Evolutionary conservation across 2,888 invertebrate species (phyloP), one percentile per base, ranked within the genome.

Genomic region (Julus scanicus): DNA sequence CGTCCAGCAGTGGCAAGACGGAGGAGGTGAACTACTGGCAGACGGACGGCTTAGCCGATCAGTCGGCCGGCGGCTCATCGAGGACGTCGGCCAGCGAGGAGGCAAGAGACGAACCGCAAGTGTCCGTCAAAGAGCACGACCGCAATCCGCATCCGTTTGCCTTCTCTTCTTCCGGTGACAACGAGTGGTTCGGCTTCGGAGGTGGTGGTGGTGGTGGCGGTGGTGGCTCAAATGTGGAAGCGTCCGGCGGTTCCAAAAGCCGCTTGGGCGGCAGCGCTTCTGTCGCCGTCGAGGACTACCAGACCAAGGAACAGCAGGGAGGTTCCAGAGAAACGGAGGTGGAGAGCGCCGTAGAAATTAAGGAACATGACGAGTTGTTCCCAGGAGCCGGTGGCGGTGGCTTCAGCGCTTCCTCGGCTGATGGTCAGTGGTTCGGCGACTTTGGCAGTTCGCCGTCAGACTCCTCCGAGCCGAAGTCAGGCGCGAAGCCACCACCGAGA

Each of bases 21-120:
- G 87, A 80, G 40, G 88, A 88, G 37, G 88, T 88, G 5, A 88
- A 84, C 29, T 88, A 88, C 44, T 88, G 88, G 88, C 84, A 88
- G 63, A 88, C 85, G 17, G 88, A 86, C 48, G 84, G 53, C 29
- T 53, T 53, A 17, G 40, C 57, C 53, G 49, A 84, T 15, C 63
- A 29, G 48, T n/a, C 20, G 17, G 29, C 80, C 11, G 87, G 37
- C n/a, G 84, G 85, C 9, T 20, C 40, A 15, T n/a, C 29, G 11
- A 9, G 39, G 48, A 44, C 84, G 13, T 15, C 40, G 39, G 40
- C n/a, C 39, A 87, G 80, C 15, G 80, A 29, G 39, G 53, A 49
- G 48, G 39, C 37, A 1, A 29, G 40, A 17, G 39, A 53, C n/a
- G 84, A 84, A 9, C 39, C 17, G n/a, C 13, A 17, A 29, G 88